These are phyloP conservation scores for Spodoptera frugiperda DNA, from an alignment of 1,140 invertebrate species.

Conservation along the genomic window DNA sequence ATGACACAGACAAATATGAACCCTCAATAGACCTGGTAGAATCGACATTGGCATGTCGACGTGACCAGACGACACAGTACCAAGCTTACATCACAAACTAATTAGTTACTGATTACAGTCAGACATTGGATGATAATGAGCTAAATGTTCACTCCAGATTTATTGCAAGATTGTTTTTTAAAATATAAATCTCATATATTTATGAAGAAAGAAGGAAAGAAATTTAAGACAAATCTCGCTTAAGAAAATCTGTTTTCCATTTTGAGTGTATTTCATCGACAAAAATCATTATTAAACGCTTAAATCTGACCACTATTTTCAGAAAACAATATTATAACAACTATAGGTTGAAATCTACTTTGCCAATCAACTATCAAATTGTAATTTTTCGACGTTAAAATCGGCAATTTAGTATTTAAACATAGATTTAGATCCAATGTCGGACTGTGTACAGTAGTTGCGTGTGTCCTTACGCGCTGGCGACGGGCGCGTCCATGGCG, in stretches of 20 bases:
- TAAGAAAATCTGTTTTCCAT: too few species aligned
- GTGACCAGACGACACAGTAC: slow-evolving; percentile 31
- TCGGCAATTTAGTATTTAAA: background rate
- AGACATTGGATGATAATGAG: background rate
- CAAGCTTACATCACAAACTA: slow-evolving; percentile 16
- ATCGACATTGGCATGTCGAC: background rate
- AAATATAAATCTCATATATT: too few species aligned
- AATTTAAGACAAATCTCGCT: too few species aligned
- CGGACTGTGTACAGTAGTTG: background rate
- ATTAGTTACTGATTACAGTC: background rate
- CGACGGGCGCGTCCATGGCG: slow-evolving; percentile 89
- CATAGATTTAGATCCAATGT: background rate
- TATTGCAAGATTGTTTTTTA: too few species aligned
- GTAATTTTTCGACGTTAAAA: too few species aligned
- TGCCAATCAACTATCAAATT: too few species aligned
- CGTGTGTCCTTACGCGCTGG: slow-evolving; percentile 61
- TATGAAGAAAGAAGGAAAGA: too few species aligned
- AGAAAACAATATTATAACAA: too few species aligned
- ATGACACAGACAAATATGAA: background rate
- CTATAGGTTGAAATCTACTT: too few species aligned
- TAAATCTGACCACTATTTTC: too few species aligned
- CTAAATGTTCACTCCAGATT: background rate
- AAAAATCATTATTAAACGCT: too few species aligned
- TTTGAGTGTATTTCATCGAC: too few species aligned
- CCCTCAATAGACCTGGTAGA: background rate